Conservation (phyloP, 2,797 vertebrate species). For the Arnoldichthys spilopterus region DNA sequence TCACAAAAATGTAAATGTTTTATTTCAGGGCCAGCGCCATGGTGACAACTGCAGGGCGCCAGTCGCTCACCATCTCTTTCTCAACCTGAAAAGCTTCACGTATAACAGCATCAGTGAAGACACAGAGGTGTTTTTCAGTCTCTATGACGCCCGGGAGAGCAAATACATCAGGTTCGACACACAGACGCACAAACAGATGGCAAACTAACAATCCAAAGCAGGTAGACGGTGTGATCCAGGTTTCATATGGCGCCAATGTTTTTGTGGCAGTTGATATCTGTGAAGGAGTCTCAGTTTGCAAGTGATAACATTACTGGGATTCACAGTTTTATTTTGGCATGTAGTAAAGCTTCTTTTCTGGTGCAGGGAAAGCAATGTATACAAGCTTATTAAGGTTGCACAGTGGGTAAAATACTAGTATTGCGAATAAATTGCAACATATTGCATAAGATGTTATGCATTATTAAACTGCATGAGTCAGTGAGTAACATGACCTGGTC, state of each 20-base stretch:
- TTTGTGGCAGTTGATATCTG: neutral
- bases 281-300: neutral
- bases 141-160: slow-evolving; percentile 90
- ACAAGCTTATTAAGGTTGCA: neutral
- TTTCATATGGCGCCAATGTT: neutral
- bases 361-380: neutral
- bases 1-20: neutral
- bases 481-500: no score
- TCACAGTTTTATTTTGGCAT: neutral
- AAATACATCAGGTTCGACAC: slow-evolving; percentile 89
- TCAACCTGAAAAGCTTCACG: slow-evolving; percentile 94
- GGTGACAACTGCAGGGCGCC: slow-evolving; percentile 85
- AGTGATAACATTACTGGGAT: neutral
- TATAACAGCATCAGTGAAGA: slow-evolving; percentile 95
- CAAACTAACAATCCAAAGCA: neutral
- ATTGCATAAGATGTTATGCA: no score
- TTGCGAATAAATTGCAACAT: no score
- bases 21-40: slow-evolving; percentile 75
- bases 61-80: slow-evolving; percentile 90
- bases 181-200: neutral
- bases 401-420: no score
- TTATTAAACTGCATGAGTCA: no score
- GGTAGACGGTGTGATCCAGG: neutral
- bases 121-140: slow-evolving; percentile 90
- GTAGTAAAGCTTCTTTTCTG: neutral